These are phyloP conservation scores for Empis livida DNA, from an alignment of 2,888 invertebrate species.

Conservation along the genomic window DNA sequence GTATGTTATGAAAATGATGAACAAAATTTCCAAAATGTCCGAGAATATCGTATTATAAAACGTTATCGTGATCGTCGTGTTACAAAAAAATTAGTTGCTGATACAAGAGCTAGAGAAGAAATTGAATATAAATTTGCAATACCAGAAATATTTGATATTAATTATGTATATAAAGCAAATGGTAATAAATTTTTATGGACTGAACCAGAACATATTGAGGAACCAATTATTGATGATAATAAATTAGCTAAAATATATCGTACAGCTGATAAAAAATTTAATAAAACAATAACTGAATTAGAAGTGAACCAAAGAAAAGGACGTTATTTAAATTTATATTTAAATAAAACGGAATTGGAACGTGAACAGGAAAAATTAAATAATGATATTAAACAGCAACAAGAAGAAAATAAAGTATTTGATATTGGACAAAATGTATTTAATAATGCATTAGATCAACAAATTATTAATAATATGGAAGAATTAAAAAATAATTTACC, in stretches of 20 bases:
- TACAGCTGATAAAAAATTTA: constrained; percentile 21
- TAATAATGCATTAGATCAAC: constrained; percentile 1
- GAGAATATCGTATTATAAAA: constrained; percentile 23
- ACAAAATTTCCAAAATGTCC: constrained; percentile 25
- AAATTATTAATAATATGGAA: constrained; percentile 4
- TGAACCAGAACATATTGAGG: background rate
- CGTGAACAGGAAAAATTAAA: constrained; percentile 9
- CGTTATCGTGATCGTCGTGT: constrained; percentile 25
- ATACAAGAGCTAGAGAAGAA: constrained; percentile 19
- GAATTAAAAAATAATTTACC: constrained; percentile 14
- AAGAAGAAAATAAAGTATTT: constrained; percentile 2
- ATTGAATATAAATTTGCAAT: constrained; percentile 20
- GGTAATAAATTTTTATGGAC: background rate
- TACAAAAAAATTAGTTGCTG: constrained; percentile 16
- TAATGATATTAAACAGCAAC: constrained; percentile 7
- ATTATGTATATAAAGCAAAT: constrained; percentile 12
- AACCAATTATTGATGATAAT: background rate
- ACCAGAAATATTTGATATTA: constrained; percentile 17
- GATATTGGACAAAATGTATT: constrained; percentile 5
- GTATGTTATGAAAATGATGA: constrained; percentile 29
- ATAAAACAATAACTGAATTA: constrained; percentile 15
- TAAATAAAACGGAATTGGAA: constrained; percentile 8
- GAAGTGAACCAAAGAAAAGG: constrained; percentile 18
- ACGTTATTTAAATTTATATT: constrained; percentile 25
- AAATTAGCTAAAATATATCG: constrained; percentile 20